Percentiles rank a stretch among this genome's conserved stretches.
Evolutionary conservation across 92 coral and sea anemone species (phyloP).

Genomic region (Epizoanthus fatuus): DNA sequence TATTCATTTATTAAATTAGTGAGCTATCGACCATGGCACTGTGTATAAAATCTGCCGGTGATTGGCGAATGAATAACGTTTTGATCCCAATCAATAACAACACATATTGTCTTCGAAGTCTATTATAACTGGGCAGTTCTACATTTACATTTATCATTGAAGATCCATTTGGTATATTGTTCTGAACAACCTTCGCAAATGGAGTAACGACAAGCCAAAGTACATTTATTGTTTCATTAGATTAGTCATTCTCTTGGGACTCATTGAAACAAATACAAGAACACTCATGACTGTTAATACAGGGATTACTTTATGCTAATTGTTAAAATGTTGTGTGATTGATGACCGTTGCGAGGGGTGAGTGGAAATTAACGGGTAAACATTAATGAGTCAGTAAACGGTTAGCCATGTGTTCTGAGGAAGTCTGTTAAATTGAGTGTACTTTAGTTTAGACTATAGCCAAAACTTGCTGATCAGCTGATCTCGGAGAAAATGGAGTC

Average conservation of each 20-base stretch:
- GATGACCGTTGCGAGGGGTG: slow-evolving; percentile 11
- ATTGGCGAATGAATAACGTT: too few species aligned
- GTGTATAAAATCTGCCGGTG: too few species aligned
- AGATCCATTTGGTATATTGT: not conserved
- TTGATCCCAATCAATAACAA: too few species aligned
- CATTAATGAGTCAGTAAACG: not conserved
- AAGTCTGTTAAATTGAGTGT: not conserved
- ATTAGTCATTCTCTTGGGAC: slow-evolving; percentile 1
- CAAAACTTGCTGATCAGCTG: too few species aligned
- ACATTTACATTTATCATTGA: not conserved
- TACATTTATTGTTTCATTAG: not conserved
- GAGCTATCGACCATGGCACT: too few species aligned
- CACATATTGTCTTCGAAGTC: not conserved
- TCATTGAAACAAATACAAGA: not conserved
- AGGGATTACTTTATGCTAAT: slow-evolving; percentile 40
- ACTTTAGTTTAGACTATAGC: too few species aligned
- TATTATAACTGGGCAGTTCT: not conserved
- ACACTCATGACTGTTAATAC: not conserved
- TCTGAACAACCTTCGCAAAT: not conserved
- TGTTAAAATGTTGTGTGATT: not conserved
- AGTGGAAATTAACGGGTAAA: not conserved
- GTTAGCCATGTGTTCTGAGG: not conserved
- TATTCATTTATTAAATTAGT: too few species aligned
- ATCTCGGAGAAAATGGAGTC: too few species aligned
- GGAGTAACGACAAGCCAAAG: not conserved